These are phyloP conservation scores for Horisme vitalbata DNA, from an alignment of 2,888 invertebrate species.

Conservation along the genomic window DNA sequence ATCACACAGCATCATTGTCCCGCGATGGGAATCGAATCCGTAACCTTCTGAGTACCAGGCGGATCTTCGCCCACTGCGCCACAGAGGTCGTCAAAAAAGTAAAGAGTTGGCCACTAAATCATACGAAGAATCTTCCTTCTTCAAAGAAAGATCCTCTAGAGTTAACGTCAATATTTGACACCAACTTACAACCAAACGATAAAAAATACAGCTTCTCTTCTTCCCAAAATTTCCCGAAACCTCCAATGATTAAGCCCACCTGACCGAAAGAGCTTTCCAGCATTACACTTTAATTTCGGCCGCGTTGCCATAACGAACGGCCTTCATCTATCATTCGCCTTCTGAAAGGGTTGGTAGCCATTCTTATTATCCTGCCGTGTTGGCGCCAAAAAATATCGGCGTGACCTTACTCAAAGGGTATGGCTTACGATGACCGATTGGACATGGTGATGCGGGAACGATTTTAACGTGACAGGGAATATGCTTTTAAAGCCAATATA, in stretches of 20 bases:
- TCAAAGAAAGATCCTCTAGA: too few species aligned
- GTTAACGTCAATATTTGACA: too few species aligned
- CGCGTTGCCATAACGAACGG: conserved; percentile 50
- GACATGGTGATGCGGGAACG: conserved; percentile 39
- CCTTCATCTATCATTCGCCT: conserved; percentile 74
- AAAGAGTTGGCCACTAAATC: too few species aligned
- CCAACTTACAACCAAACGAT: too few species aligned
- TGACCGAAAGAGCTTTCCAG: conserved; percentile 33
- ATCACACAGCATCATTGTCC: too few species aligned
- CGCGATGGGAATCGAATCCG: too few species aligned
- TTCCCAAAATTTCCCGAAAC: conserved; percentile 8
- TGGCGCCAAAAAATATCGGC: conserved; percentile 59
- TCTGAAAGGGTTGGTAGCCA: conserved; percentile 76
- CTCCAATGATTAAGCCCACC: conserved; percentile 28
- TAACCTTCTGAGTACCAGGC: too few species aligned
- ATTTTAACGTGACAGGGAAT: conserved; percentile 19
- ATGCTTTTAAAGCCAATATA: conserved; percentile 2
- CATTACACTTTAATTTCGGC: conserved; percentile 50
- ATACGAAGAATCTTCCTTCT: too few species aligned
- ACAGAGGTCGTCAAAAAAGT: too few species aligned
- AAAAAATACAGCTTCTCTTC: too few species aligned
- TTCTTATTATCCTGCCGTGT: conserved; percentile 71
- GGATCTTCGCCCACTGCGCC: too few species aligned
- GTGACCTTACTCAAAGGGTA: conserved; percentile 60
- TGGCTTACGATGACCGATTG: conserved; percentile 69